Conservation (phyloP, 2,113 vertebrate genomes). For the Emydura subglobosa region DNA sequence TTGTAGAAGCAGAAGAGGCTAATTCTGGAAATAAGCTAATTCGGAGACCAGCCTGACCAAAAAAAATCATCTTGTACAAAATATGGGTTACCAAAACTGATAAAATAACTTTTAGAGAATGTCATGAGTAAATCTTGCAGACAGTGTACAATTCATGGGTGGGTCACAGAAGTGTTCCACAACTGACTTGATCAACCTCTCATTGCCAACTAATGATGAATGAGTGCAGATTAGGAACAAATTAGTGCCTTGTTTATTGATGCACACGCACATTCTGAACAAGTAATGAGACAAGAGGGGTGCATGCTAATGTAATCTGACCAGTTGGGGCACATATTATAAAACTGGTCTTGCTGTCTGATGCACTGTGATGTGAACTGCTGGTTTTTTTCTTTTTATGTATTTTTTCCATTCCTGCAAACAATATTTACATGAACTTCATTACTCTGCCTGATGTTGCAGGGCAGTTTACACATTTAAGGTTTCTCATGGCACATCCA, state of each 20-base stretch:
- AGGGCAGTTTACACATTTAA: not conserved
- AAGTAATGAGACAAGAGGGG: slow-evolving; percentile 29
- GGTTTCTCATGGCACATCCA: not conserved
- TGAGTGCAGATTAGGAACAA: slow-evolving; percentile 26
- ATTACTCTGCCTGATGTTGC: not conserved
- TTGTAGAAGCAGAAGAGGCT: not conserved
- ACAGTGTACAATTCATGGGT: slow-evolving; percentile 29
- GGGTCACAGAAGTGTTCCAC: slow-evolving; percentile 3
- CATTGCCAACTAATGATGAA: slow-evolving; percentile 41
- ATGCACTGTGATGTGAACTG: not conserved
- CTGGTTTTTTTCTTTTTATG: not conserved
- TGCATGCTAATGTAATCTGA: not conserved
- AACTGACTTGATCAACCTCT: slow-evolving; percentile 33
- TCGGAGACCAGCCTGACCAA: not conserved
- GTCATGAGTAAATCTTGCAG: slow-evolving; percentile 10
- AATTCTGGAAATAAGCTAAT: not conserved
- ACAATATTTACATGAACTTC: not conserved
- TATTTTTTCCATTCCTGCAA: not conserved
- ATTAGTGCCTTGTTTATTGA: slow-evolving; percentile 53
- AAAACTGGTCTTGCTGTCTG: not conserved
- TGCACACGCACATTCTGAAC: slow-evolving; percentile 5
- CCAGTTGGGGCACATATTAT: not conserved
- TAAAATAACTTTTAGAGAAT: slow-evolving; percentile 23
- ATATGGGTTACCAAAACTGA: not conserved
- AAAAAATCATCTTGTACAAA: not conserved